Base-by-base conservation (phyloP, 2,797 vertebrate species). In the Danio kyathit region DNA sequence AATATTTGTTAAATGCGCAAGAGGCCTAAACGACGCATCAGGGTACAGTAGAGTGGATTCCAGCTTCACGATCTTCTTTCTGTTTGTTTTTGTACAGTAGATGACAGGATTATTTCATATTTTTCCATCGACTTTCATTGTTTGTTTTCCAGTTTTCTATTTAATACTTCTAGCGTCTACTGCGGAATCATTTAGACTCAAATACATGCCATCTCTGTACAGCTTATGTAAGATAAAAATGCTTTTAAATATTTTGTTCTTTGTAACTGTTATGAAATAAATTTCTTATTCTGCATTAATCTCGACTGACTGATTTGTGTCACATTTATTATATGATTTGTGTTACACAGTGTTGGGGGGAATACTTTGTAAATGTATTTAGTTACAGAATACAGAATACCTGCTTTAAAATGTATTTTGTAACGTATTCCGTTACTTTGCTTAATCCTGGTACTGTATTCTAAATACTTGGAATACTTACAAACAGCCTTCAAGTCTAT, bases 21-120 rank as follows among this genome's bases (percentile, higher is more conserved):
- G 85, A 95, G 96, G 96, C 96, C 96, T 96, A 95, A 94, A 94
- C 93, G 89, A 91, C 95, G 92, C 95, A 96, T 96, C 96, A 97
- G 96, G 96, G 95, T 96, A 95, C 92, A 92, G 93, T 88, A 88
- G 91, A 89, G 93, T 91, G 90, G 91, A 94, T 93, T 95, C 94
- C 93, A 94, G 94, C 92, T 94, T 95, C 93, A 92, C 90, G 93
- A n/a, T n/a, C n/a, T n/a, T n/a, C n/a, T n/a, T n/a, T n/a, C 29
- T 3, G 29, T 29, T 95, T 94, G 95, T 94, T 95, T 96, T 95
- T 96, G 89, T 96, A 95, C 93, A 90, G 94, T 93, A 95, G 91
- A 94, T 93, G 94, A 94, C 93, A 93, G 92, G 92, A 94, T 95
- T 90, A 91, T 95, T 94, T 92, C 91, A 87, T 91, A 90, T 92